Conservation (phyloP, 2,797 vertebrate genomes). For the Lepilemur septentrionalis region DNA sequence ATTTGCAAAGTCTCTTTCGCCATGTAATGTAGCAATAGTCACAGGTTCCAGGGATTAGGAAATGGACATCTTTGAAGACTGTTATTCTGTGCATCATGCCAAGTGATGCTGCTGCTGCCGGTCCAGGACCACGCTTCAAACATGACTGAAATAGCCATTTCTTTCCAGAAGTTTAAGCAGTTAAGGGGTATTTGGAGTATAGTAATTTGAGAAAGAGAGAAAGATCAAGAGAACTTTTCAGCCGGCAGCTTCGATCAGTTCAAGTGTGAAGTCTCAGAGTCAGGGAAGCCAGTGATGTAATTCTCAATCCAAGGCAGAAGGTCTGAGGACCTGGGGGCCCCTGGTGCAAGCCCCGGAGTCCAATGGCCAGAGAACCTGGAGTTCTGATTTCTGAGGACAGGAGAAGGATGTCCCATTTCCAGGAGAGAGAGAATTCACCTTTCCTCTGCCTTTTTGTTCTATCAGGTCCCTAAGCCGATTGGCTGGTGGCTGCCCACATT, state of each 20-base stretch:
- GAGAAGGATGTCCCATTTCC: background rate
- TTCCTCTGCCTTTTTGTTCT: background rate
- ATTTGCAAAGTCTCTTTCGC: background rate
- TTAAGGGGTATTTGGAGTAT: background rate
- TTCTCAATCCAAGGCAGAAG: background rate
- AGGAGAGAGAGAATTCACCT: background rate
- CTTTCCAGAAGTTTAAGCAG: background rate
- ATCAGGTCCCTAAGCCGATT: no score
- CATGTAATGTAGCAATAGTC: background rate
- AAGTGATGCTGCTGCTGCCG: background rate
- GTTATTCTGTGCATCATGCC: background rate
- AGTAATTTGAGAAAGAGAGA: background rate
- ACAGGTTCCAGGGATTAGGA: background rate
- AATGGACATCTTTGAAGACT: background rate
- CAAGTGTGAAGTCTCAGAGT: background rate
- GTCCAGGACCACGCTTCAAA: background rate
- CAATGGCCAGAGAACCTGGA: background rate
- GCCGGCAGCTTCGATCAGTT: background rate
- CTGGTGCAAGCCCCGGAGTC: background rate
- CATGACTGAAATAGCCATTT: background rate
- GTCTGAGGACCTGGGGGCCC: no score
- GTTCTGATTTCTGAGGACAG: background rate
- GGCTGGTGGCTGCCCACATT: fast-evolving
- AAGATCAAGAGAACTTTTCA: background rate
- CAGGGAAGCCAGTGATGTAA: background rate